Evolutionary conservation across 2,797 vertebrate genomes (phyloP), one percentile per base, ranked within the genome.

Genomic region (Syngnathus rostellatus): DNA sequence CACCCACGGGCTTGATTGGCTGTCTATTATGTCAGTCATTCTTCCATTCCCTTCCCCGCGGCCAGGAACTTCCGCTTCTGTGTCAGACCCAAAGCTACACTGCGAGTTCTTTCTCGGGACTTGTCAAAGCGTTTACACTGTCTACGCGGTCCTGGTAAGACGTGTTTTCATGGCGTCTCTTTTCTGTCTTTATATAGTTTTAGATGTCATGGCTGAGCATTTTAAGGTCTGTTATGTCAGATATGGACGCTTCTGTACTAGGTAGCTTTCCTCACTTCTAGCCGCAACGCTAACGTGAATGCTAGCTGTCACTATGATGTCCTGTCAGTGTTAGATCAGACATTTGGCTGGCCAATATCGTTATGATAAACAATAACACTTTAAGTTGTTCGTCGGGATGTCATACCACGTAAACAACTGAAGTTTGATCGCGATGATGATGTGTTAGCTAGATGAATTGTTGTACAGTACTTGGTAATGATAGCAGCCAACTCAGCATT

Each of bases 41-140:
- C 5, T 4, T 61, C 6, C 48, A 60, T 39, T 55, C 46, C 70
- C 81, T 65, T 82, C 85, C 71, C 68, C 46, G 21, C 1, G 38
- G 65, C 71, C 45, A 72, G 75, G 65, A 48, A 83, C 85, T 89
- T 90, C 89, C 89, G 88, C 80, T 68, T 85, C 85, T 86, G 88
- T 88, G 86, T 88, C 81, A 85, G 45, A 72, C n/a, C 71, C 63
- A 12, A 71, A 68, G 64, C 76, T 74, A 17, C 58, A 43, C 68
- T 69, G 63, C 62, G 64, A 70, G 77, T 67, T 73, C 68, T 66
- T 81, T 61, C 38, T 69, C 77, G 65, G 72, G 69, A 68, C 76
- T 54, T 58, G 54, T 43, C 68, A 71, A 70, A 77, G 68, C 70
- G 68, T 45, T 66, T 45, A 51, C 25, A 37, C 10, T 40, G 51